phyloP scores from a whole-genome alignment of 2,888 invertebrate genomes.

The Drepana falcataria region DNA sequence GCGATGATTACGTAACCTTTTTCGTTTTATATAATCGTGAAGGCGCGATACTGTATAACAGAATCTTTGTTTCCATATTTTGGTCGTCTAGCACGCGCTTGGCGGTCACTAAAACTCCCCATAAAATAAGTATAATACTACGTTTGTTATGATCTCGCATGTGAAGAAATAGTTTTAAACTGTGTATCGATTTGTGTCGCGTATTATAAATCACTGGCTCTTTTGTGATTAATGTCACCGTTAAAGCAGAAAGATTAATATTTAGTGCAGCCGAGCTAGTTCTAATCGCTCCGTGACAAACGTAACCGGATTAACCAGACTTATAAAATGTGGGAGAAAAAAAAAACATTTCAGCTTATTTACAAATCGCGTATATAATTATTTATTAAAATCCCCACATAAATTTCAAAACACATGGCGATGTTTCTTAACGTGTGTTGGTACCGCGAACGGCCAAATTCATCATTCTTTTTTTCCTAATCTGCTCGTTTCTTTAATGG shows the following conservation, averaged over 20 bases:
- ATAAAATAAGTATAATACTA: slow-evolving; percentile 49
- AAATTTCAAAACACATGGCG: slow-evolving; percentile 50
- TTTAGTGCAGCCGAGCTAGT: slow-evolving; percentile 56
- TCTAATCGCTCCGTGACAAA: slow-evolving; percentile 51
- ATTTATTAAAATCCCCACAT: slow-evolving; percentile 68
- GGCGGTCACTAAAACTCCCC: slow-evolving; percentile 39
- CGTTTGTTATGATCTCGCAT: slow-evolving; percentile 45
- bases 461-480: slow-evolving; percentile 1
- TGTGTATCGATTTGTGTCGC: slow-evolving; percentile 48
- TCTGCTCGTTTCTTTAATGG: neutral
- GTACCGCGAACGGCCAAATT: neutral
- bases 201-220: slow-evolving; percentile 62
- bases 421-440: slow-evolving; percentile 19
- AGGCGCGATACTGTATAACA: slow-evolving; percentile 13
- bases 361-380: slow-evolving; percentile 63
- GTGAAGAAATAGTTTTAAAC: slow-evolving; percentile 40
- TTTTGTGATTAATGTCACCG: slow-evolving; percentile 75
- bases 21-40: slow-evolving; percentile 7
- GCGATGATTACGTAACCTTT: slow-evolving; percentile 9
- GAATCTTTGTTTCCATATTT: slow-evolving; percentile 30
- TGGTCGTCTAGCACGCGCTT: slow-evolving; percentile 31
- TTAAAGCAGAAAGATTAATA: slow-evolving; percentile 69
- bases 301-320: slow-evolving; percentile 41
- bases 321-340: slow-evolving; percentile 55
- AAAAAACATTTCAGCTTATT: slow-evolving; percentile 63